A percentile compares a stretch with the other conserved stretches of the same genome.
These are phyloP conservation scores for Rhingia campestris DNA, from an alignment of 2,888 invertebrate genomes.

Conservation along the genomic window DNA sequence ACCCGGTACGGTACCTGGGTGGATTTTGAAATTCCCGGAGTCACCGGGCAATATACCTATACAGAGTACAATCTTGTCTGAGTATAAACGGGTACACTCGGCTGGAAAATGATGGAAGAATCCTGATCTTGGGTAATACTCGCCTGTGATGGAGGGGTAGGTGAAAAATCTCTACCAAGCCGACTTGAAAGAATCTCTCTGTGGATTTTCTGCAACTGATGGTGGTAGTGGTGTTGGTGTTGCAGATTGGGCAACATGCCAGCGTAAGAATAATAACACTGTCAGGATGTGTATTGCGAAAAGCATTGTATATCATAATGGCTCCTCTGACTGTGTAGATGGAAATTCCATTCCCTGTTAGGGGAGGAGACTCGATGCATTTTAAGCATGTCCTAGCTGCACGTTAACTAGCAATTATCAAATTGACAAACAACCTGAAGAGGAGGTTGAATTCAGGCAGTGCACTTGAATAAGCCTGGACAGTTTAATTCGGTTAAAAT, in stretches of 20 bases:
- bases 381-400: slow-evolving; percentile 20
- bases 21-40: slow-evolving; percentile 46
- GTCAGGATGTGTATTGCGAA: slow-evolving; percentile 34
- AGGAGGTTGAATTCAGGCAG: slow-evolving; percentile 27
- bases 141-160: slow-evolving; percentile 8
- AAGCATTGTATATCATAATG: slow-evolving; percentile 45
- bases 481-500: slow-evolving; percentile 10
- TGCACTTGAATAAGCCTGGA: background rate
- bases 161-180: slow-evolving; percentile 28
- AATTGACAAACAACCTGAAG: slow-evolving; percentile 64
- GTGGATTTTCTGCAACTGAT: slow-evolving; percentile 13
- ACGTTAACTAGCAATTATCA: slow-evolving; percentile 68
- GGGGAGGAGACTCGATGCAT: slow-evolving; percentile 19
- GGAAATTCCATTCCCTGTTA: slow-evolving; percentile 22
- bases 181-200: slow-evolving; percentile 52
- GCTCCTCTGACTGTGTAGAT: slow-evolving; percentile 28
- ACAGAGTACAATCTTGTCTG: slow-evolving; percentile 38
- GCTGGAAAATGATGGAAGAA: slow-evolving; percentile 51
- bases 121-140: slow-evolving; percentile 40
- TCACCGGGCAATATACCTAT: slow-evolving; percentile 12
- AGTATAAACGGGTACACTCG: background rate
- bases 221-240: slow-evolving; percentile 6
- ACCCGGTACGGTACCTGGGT: slow-evolving; percentile 11
- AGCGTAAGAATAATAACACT: slow-evolving; percentile 49
- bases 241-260: slow-evolving; percentile 57